Percentiles rank a stretch among this genome's conserved stretches.
Evolutionary conservation across 2,797 vertebrate species (phyloP).

Genomic region (Gobio occitaniae): DNA sequence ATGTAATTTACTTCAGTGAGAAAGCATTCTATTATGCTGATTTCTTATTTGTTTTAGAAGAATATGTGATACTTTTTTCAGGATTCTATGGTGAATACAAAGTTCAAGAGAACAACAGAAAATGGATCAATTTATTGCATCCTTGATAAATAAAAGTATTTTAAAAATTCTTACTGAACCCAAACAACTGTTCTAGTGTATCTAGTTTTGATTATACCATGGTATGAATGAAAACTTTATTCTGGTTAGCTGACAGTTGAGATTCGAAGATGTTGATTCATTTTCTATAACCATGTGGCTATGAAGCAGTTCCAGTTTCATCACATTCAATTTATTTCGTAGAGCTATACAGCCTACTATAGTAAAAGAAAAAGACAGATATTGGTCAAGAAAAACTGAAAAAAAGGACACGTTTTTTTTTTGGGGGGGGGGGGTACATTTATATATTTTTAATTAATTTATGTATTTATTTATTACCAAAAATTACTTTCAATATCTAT

Average conservation of each 20-base stretch:
- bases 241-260: background rate
- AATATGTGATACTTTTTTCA: background rate
- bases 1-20: background rate
- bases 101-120: background rate
- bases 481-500: background rate
- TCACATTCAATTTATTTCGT: background rate
- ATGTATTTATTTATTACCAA: too few relatives aligned
- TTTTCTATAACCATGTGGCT: conserved; percentile 3
- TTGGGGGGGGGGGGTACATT: too few relatives aligned
- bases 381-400: background rate
- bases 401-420: background rate
- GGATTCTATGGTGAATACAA: background rate
- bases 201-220: background rate
- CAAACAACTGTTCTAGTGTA: background rate
- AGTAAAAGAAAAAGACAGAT: background rate
- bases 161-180: background rate
- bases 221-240: background rate
- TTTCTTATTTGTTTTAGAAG: background rate
- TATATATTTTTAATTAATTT: too few relatives aligned
- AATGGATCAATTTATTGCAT: background rate
- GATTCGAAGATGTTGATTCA: conserved; percentile 8
- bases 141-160: background rate
- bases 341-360: background rate
- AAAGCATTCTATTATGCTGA: background rate
- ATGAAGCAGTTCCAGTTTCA: conserved; percentile 13